phyloP scores from a whole-genome alignment of 1,140 invertebrate species.

The Globodera rostochiensis region DNA sequence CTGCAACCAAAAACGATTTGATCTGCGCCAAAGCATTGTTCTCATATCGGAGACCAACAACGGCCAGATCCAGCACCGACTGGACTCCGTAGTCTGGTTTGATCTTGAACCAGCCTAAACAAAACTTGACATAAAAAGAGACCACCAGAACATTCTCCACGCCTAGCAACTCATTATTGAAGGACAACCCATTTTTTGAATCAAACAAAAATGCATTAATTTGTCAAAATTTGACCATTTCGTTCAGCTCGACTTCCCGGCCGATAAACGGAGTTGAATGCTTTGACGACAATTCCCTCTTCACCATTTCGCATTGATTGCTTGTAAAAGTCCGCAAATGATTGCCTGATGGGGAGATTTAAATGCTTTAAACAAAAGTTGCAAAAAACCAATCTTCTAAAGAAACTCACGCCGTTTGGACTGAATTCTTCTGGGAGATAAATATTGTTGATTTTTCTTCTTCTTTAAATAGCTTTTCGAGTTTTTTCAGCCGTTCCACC shows the following conservation, averaged over 20 bases:
- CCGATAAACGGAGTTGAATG: constrained; percentile 32
- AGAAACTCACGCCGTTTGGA: constrained; percentile 35
- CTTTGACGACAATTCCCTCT: constrained; percentile 55
- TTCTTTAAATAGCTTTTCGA: constrained; percentile 2
- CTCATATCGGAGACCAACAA: constrained; percentile 51
- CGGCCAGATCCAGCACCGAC: constrained; percentile 44
- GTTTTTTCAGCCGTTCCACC: constrained; percentile 4
- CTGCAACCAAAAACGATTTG: constrained; percentile 47
- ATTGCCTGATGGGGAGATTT: constrained; percentile 30
- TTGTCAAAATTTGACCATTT: constrained; percentile 34
- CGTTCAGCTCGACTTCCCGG: constrained; percentile 29
- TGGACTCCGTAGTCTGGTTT: constrained; percentile 55
- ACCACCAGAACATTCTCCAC: neutral
- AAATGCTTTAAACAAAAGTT: neutral
- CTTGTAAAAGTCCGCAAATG: constrained; percentile 52
- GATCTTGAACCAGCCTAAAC: constrained; percentile 53
- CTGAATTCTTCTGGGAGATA: constrained; percentile 30
- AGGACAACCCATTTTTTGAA: neutral
- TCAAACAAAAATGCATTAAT: neutral
- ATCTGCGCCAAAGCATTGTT: constrained; percentile 29
- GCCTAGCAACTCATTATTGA: constrained; percentile 35
- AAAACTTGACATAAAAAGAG: neutral
- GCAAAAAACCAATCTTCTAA: constrained; percentile 5
- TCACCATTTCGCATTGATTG: constrained; percentile 33
- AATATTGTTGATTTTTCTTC: constrained; percentile 35